Evolutionary conservation across 2,888 invertebrate species (phyloP).

Genomic region (Lepidocyrtinus sp.): DNA sequence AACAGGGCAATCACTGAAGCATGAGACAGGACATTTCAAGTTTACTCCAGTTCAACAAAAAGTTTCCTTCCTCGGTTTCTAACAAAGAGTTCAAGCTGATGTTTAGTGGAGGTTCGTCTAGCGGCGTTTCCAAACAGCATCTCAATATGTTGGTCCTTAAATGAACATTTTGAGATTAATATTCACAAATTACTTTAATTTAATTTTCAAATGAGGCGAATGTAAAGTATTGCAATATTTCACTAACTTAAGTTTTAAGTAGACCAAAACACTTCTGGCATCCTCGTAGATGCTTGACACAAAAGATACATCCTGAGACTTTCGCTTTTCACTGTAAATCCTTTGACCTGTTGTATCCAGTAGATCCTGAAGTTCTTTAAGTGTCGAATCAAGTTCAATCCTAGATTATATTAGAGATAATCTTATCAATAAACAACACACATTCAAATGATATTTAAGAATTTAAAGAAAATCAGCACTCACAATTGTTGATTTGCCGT

Average conservation of each 20-base stretch:
- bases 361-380: conserved; percentile 51
- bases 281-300: conserved; percentile 54
- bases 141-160: conserved; percentile 60
- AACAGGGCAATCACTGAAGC: too few relatives aligned
- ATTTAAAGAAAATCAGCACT: not conserved
- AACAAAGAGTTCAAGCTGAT: conserved; percentile 10
- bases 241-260: conserved; percentile 10
- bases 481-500: conserved; percentile 43
- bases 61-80: conserved; percentile 50
- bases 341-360: conserved; percentile 48
- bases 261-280: conserved; percentile 4
- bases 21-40: conserved; percentile 32
- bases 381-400: conserved; percentile 29
- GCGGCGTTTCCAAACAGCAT: conserved; percentile 32
- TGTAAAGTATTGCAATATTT: not conserved
- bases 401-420: too few relatives aligned
- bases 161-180: not conserved
- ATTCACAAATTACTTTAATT: not conserved
- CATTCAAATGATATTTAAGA: too few relatives aligned
- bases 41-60: conserved; percentile 55
- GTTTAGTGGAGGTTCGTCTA: conserved; percentile 32
- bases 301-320: not conserved
- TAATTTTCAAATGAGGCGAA: not conserved
- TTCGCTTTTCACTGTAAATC: conserved; percentile 33
- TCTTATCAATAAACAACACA: too few relatives aligned